These are phyloP conservation scores for Drosophila kuntzei DNA, from an alignment of 2,888 invertebrate species.

Conservation along the genomic window DNA sequence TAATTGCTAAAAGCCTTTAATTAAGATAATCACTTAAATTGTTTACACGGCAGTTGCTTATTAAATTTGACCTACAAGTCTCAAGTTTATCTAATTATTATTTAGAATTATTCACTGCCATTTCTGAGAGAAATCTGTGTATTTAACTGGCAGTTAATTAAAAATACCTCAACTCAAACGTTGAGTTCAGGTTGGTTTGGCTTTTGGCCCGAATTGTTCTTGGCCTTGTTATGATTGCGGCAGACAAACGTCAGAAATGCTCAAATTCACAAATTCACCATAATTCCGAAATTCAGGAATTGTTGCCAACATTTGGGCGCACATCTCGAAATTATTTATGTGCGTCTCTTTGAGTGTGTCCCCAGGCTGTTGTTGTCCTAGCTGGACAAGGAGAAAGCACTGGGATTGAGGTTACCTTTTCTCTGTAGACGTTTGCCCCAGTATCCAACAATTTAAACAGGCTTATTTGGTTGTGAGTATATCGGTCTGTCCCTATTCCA, in stretches of 20 bases:
- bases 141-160: slow-evolving; percentile 53
- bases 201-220: not conserved
- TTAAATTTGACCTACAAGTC: slow-evolving; percentile 2
- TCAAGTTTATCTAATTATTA: not conserved
- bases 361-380: slow-evolving; percentile 4
- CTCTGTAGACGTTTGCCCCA: too few relatives aligned
- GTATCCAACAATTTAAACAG: too few relatives aligned
- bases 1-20: not conserved
- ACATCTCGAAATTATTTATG: slow-evolving; percentile 2
- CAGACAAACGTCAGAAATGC: slow-evolving; percentile 32
- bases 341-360: slow-evolving; percentile 4
- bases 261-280: not conserved
- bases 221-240: slow-evolving; percentile 48
- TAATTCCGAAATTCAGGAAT: not conserved
- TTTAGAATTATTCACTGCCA: not conserved
- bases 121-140: not conserved
- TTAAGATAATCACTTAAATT: slow-evolving; percentile 7
- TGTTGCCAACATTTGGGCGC: slow-evolving; percentile 14
- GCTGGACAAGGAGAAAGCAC: not conserved
- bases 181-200: slow-evolving; percentile 5
- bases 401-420: slow-evolving; percentile 2
- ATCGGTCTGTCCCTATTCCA: too few relatives aligned
- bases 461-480: too few relatives aligned
- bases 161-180: slow-evolving; percentile 30
- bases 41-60: not conserved